Percentiles rank a stretch among this genome's conserved stretches.
These are phyloP conservation scores for Nephrotoma appendiculata DNA, from an alignment of 2,888 invertebrate species.

Conservation along the genomic window DNA sequence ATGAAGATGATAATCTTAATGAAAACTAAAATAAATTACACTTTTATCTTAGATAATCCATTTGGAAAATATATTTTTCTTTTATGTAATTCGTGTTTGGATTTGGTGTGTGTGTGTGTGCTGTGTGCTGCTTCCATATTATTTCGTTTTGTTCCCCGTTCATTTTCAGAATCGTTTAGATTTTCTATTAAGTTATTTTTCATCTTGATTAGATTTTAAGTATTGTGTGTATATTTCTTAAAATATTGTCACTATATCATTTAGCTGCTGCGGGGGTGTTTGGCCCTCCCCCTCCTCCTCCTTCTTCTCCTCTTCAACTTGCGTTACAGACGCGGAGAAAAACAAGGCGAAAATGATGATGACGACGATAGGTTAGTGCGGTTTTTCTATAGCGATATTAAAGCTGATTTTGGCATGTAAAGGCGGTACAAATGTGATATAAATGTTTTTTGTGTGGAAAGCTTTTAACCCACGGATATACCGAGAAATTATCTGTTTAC, in stretches of 20 bases:
- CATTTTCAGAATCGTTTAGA: background rate
- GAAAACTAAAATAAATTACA: background rate
- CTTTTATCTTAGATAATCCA: background rate
- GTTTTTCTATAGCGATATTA: no score
- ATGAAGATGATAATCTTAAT: background rate
- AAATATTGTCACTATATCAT: background rate
- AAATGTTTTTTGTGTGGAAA: background rate
- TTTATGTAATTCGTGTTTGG: background rate
- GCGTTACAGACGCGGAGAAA: no score
- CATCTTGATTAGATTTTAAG: background rate
- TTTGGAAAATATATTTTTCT: background rate
- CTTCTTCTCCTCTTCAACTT: no score
- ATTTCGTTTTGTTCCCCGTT: background rate
- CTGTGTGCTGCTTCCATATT: background rate
- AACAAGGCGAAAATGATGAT: no score
- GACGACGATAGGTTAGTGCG: no score
- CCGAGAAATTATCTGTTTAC: background rate
- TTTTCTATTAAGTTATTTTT: background rate
- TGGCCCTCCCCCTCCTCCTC: no score
- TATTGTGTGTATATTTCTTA: background rate
- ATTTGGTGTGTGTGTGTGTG: background rate
- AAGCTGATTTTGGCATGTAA: no score
- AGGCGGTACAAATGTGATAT: no score
- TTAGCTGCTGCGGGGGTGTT: background rate
- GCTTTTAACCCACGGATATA: background rate